Evolutionary conservation across 2,113 vertebrate genomes (phyloP).

Genomic region (Pardalotus punctatus): DNA sequence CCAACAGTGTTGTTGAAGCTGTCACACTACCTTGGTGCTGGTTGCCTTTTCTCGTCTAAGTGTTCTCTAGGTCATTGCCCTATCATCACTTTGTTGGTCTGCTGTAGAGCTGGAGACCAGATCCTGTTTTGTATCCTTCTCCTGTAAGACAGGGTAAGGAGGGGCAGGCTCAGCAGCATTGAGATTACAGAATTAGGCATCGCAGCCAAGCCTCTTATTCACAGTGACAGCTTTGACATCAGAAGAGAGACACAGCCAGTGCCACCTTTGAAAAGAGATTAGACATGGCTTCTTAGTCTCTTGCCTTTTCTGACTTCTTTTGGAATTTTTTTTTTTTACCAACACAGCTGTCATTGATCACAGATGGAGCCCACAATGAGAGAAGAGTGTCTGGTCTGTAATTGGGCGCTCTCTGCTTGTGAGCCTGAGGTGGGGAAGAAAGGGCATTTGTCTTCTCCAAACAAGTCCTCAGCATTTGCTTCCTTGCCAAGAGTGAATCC

Average conservation of each 20-base stretch:
- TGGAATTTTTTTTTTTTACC: not conserved
- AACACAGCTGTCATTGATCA: not conserved
- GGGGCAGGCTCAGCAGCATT: not conserved
- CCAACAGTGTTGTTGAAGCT: not conserved
- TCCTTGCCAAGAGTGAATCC: not conserved
- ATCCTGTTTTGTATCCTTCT: not conserved
- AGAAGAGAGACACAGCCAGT: not conserved
- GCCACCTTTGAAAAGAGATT: constrained; percentile 6
- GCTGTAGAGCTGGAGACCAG: not conserved
- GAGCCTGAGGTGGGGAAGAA: not conserved
- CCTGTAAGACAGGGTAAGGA: not conserved
- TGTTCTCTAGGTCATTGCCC: not conserved
- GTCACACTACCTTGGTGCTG: not conserved
- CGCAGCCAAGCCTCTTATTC: not conserved
- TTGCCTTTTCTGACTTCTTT: not conserved
- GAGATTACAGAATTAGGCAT: not conserved
- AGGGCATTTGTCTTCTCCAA: not conserved
- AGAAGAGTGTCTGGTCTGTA: not conserved
- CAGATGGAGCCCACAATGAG: not conserved
- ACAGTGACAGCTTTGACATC: not conserved
- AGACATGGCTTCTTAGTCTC: constrained; percentile 19
- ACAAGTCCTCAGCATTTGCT: not conserved
- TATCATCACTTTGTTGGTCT: not conserved
- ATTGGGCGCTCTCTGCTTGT: not conserved
- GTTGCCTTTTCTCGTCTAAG: not conserved